These are phyloP conservation scores for Dolichotis patagonum DNA, from an alignment of 2,113 vertebrate species.

Conservation along the genomic window DNA sequence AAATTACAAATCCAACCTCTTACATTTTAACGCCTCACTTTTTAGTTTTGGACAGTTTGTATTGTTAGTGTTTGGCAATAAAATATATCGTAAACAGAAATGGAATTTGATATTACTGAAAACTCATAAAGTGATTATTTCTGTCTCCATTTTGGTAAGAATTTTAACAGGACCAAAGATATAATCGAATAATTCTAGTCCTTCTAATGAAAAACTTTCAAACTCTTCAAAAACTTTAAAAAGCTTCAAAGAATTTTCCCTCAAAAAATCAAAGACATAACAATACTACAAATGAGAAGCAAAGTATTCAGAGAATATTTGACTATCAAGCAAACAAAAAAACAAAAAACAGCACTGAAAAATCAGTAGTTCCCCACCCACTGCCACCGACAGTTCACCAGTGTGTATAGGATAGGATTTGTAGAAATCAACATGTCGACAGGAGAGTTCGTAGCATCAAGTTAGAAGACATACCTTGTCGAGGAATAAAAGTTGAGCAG, in stretches of 20 bases:
- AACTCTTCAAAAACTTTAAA: neutral
- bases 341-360: neutral
- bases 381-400: neutral
- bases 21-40: neutral
- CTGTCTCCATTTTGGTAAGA: neutral
- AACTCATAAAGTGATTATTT: neutral
- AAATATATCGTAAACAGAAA: neutral
- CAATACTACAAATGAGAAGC: neutral
- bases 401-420: fast-evolving
- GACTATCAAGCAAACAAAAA: neutral
- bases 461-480: neutral
- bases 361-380: neutral
- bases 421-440: neutral
- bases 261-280: neutral
- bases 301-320: neutral
- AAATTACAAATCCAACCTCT: neutral
- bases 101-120: neutral
- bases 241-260: neutral
- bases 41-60: neutral
- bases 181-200: neutral
- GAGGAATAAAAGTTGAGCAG: neutral
- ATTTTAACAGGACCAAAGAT: neutral
- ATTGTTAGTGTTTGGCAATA: neutral
- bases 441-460: neutral
- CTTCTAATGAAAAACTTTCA: neutral